These are phyloP conservation scores for Alloscopus bannaensis DNA, from an alignment of 2,888 invertebrate species.

Conservation along the genomic window DNA sequence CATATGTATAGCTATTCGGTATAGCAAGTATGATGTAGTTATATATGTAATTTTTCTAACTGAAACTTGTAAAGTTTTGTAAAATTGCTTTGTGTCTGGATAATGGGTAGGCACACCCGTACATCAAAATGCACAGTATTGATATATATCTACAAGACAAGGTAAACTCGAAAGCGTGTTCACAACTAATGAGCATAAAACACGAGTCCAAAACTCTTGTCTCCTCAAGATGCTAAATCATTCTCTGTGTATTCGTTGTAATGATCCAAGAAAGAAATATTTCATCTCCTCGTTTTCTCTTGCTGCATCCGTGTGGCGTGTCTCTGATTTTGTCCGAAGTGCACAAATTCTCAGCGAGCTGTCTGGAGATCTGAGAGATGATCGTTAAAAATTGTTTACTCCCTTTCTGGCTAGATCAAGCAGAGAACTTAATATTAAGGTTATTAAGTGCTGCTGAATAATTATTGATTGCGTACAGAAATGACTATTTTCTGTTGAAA, in stretches of 20 bases:
- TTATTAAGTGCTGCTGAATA: too few relatives aligned
- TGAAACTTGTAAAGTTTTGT: too few relatives aligned
- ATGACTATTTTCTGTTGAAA: too few relatives aligned
- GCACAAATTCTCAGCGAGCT: neutral
- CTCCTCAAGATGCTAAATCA: slow-evolving; percentile 22
- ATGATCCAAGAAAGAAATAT: slow-evolving; percentile 9
- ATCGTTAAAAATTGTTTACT: neutral
- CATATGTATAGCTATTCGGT: too few relatives aligned
- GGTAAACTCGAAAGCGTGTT: slow-evolving; percentile 21
- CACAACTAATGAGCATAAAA: slow-evolving; percentile 33
- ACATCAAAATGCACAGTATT: too few relatives aligned
- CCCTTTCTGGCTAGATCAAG: neutral
- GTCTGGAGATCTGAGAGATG: neutral
- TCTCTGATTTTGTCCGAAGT: neutral
- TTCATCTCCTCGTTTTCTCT: slow-evolving; percentile 4
- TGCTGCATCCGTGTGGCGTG: neutral
- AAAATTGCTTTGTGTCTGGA: too few relatives aligned
- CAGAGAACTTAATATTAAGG: neutral
- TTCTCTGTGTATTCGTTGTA: neutral
- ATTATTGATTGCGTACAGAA: too few relatives aligned
- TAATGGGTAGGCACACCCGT: too few relatives aligned
- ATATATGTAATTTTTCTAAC: too few relatives aligned
- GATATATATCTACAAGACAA: too few relatives aligned
- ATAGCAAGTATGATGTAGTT: too few relatives aligned
- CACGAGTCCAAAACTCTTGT: slow-evolving; percentile 26